Evolutionary conservation across 2,888 invertebrate species (phyloP), one percentile per base, ranked within the genome.

Genomic region (Rhagonycha lutea): DNA sequence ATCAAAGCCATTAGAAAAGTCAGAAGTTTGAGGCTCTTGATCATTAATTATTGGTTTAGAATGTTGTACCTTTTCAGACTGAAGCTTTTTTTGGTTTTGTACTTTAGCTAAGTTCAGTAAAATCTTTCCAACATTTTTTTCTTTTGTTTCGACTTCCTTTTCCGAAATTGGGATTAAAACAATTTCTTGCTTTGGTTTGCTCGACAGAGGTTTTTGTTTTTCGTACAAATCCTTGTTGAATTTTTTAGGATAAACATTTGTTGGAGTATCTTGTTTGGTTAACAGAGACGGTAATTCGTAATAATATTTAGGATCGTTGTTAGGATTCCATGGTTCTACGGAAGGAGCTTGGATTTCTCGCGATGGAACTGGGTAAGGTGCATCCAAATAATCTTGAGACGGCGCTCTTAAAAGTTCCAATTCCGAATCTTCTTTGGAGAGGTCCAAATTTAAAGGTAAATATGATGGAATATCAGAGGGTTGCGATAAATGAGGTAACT

Each of bases 201-300:
- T 76, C 1, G 84, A 82, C 5, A 80, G 81, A 11, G 86, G 85
- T 76, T 87, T 87, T 29, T 79, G 76, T 82, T 85, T 86, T 23
- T 82, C 81, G 77, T 89, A 89, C 72, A 90, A 88, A 23, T 88
- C 88, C 68, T 89, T 87, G 77, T 87, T 85, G 83, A 88, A 92
- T 83, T 92, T 92, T 83, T 92, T 92, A 0, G 92, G 92, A 81
- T 90, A 91, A 24, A 88, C 81, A 75, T 89, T 89, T 18, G 91
- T 91, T 3, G 91, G 91, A 23, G 86, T 84, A 79, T 89, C 82
- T 78, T 87, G 80, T 84, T 85, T 81, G 79, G 83, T 84, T 82
- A 82, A 70, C 80, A 86, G 80, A 83, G 88, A 74, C 81, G 88
- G 81, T 83, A 88, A 81, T 86, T 87, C 80, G 82, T 88, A 83